Base-by-base conservation (phyloP, 2,113 vertebrate genomes). In the Irena cyanogastra region DNA sequence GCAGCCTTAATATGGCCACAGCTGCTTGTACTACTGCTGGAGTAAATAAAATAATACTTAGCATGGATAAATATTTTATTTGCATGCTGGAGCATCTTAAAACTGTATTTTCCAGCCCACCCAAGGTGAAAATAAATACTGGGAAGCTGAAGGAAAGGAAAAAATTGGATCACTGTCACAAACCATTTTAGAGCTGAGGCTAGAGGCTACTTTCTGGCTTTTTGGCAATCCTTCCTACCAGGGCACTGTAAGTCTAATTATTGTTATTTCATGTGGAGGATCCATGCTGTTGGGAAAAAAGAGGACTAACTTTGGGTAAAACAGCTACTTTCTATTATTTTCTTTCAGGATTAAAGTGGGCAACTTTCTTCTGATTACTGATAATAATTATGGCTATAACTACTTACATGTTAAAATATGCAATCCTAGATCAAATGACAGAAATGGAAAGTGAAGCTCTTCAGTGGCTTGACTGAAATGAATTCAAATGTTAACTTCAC, bases 51-150 rank as follows among this genome's bases (percentile, higher is more conserved):
- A 78, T 52, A 74, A 79, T 81, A 71, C 49, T 95, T 84, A 64
- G 61, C 70, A 79, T 15, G 6, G 85, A 76, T 84, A 96, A 93
- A 84, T 84, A 87, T 72, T 90, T 81, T 86, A 95, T 89, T 90
- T 96, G 45, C 45, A 39, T 50, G 47, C 59, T 74, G 70, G 54
- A 70, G 59, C 24, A 6, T 77, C 54, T 70, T 85, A 69, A 92
- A 87, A 64, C 50, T 65, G 9, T 54, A 35, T 50, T 70, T 94
- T 50, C 68, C 10, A 24, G 83, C 72, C 89, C 80, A 89, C 86
- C 64, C 91, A 78, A 81, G 52, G 45, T 86, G 83, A 75, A 93
- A 92, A 78, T 47, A 85, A 87, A 66, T 83, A 65, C 21, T 41
- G 54, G 47, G 44, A 84, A 74, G 33, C 35, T 21, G 28, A 47